These are phyloP conservation scores for Lathronympha strigana DNA, from an alignment of 2,888 invertebrate species.

Conservation along the genomic window DNA sequence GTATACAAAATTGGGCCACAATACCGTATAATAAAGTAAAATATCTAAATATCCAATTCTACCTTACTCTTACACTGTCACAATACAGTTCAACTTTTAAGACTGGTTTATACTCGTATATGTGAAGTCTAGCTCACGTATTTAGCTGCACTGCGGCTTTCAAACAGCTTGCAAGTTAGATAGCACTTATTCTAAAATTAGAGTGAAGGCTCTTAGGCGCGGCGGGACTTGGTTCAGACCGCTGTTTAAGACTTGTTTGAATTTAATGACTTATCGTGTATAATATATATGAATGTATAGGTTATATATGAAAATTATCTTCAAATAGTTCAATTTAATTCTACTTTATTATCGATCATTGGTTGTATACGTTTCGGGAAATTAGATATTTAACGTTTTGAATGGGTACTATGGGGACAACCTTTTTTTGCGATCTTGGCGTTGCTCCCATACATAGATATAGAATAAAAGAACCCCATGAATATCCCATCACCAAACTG, in stretches of 20 bases:
- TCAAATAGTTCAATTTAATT: too few species aligned
- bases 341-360: too few species aligned
- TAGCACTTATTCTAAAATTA: slow-evolving; percentile 34
- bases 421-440: too few species aligned
- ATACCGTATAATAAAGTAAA: neutral
- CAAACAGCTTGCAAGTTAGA: slow-evolving; percentile 38
- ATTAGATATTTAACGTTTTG: too few species aligned
- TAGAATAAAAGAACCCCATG: too few species aligned
- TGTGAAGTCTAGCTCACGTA: slow-evolving; percentile 17
- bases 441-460: too few species aligned
- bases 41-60: slow-evolving; percentile 4
- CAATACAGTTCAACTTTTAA: slow-evolving; percentile 9
- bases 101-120: neutral
- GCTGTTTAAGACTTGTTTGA: slow-evolving; percentile 8
- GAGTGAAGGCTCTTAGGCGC: slow-evolving; percentile 25
- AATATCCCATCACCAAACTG: too few species aligned
- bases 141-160: slow-evolving; percentile 31
- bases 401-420: too few species aligned
- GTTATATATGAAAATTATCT: too few species aligned
- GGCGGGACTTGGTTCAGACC: slow-evolving; percentile 7
- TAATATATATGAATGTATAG: too few species aligned
- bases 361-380: too few species aligned
- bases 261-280: slow-evolving; percentile 14
- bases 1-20: neutral
- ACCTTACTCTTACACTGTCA: neutral